phyloP scores from a whole-genome alignment of 2,113 vertebrate species.

The Melanotaenia duboulayi region DNA sequence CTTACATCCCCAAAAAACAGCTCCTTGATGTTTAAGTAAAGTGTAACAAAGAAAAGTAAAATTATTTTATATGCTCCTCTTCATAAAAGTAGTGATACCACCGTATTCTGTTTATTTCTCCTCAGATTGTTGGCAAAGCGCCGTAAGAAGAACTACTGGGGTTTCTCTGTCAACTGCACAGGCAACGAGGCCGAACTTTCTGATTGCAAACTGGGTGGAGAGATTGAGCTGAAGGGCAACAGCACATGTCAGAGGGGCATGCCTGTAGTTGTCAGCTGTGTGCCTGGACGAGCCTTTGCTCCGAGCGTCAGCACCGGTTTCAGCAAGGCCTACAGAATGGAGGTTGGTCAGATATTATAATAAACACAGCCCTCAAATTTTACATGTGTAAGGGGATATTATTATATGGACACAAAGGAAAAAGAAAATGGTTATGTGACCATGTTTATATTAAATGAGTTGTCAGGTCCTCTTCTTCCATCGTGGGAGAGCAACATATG shows the following conservation, averaged over 20 bases:
- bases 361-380: background rate
- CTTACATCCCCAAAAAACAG: slow-evolving; percentile 9
- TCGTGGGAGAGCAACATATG: no score
- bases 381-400: no score
- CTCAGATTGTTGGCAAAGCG: slow-evolving; percentile 86
- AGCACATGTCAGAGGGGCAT: slow-evolving; percentile 85
- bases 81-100: background rate
- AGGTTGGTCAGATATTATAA: slow-evolving; percentile 80
- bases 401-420: no score
- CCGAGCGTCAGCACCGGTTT: slow-evolving; percentile 86
- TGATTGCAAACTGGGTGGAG: slow-evolving; percentile 86
- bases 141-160: slow-evolving; percentile 92
- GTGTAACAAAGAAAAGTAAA: slow-evolving; percentile 19
- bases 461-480: background rate
- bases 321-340: slow-evolving; percentile 92
- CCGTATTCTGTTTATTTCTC: background rate
- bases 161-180: slow-evolving; percentile 89
- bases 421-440: background rate
- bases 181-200: slow-evolving; percentile 91
- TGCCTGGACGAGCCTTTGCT: slow-evolving; percentile 90
- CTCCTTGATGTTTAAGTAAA: slow-evolving; percentile 6
- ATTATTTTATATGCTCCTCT: background rate
- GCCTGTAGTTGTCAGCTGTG: slow-evolving; percentile 92
- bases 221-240: slow-evolving; percentile 76
- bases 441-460: background rate